Conservation (phyloP, 2,888 invertebrate species). For the Cerceris ruficornis region DNA sequence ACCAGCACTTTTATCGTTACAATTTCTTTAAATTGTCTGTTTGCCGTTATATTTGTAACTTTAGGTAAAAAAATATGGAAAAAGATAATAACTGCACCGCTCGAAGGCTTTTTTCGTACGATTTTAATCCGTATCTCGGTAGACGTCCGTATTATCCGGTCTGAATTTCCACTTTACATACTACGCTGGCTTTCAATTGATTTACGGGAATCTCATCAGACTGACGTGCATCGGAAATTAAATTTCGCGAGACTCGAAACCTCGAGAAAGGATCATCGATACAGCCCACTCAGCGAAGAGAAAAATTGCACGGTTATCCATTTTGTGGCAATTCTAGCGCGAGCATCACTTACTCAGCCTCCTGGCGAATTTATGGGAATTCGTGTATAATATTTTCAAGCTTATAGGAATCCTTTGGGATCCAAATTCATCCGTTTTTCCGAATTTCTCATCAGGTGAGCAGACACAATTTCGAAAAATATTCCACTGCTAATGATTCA, state of each 20-base stretch:
- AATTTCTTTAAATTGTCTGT: too few species aligned
- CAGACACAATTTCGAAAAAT: too few species aligned
- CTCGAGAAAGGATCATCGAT: slow-evolving; percentile 5
- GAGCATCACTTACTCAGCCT: neutral
- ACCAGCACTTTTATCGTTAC: too few species aligned
- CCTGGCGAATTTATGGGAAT: neutral
- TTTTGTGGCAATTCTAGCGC: neutral
- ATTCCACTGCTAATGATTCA: too few species aligned
- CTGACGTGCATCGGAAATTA: slow-evolving; percentile 21
- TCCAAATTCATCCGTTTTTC: neutral
- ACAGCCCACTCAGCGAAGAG: neutral
- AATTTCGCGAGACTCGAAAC: slow-evolving; percentile 7
- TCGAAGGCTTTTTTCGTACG: neutral
- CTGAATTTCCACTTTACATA: slow-evolving; percentile 3
- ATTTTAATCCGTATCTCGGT: neutral
- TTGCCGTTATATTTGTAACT: too few species aligned
- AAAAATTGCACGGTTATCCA: slow-evolving; percentile 17
- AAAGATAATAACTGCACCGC: neutral
- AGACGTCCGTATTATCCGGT: neutral
- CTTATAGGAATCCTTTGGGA: neutral
- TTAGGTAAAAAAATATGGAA: too few species aligned
- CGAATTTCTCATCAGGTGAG: too few species aligned
- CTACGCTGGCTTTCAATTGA: slow-evolving; percentile 5
- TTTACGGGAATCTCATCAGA: slow-evolving; percentile 15
- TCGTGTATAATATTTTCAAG: neutral